Percentiles rank a stretch among this genome's conserved stretches.
These are phyloP conservation scores for Polyergus mexicanus DNA, from an alignment of 1,140 invertebrate genomes.

Conservation along the genomic window DNA sequence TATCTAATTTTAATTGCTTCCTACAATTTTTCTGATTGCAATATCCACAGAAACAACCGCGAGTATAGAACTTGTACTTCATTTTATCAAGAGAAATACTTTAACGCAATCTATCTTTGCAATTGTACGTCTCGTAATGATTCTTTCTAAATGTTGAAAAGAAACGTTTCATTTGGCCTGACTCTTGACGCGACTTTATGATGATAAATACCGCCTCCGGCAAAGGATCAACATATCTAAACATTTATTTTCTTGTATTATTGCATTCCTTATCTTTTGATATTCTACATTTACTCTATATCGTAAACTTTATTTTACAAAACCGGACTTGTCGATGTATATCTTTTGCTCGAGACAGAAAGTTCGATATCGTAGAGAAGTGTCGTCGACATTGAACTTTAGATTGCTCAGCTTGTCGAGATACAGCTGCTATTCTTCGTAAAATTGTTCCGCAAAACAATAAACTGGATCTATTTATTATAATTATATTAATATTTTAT, in stretches of 20 bases:
- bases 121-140: constrained; percentile 9
- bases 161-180: background rate
- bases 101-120: background rate
- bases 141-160: background rate
- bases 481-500: background rate
- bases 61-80: background rate
- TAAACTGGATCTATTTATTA: background rate
- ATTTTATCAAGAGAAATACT: background rate
- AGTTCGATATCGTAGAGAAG: background rate
- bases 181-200: background rate
- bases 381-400: background rate
- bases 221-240: background rate
- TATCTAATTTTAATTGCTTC: background rate
- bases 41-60: background rate
- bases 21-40: background rate
- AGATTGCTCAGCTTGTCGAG: background rate
- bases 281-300: background rate
- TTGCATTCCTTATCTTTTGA: background rate
- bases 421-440: background rate
- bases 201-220: background rate
- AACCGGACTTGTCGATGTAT: background rate
- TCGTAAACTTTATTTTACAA: background rate
- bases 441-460: background rate
- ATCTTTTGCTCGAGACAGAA: background rate
- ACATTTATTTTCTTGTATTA: constrained; percentile 13